These are phyloP conservation scores for Pycnonotus jocosus DNA, from an alignment of 2,113 vertebrate species.

Conservation along the genomic window DNA sequence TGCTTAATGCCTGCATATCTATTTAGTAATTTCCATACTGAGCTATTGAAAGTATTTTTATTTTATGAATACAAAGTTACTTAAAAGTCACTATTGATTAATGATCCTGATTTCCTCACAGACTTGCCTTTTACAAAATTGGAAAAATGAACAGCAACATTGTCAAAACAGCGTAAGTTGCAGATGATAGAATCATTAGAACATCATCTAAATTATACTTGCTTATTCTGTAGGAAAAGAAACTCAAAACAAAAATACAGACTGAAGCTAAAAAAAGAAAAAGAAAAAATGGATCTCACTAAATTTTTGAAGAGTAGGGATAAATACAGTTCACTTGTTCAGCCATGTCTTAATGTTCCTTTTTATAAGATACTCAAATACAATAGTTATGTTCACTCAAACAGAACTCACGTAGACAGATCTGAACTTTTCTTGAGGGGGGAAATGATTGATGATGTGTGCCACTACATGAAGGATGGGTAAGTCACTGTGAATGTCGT, in stretches of 20 bases:
- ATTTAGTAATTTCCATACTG: neutral
- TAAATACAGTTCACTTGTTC: neutral
- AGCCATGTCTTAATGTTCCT: neutral
- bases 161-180: neutral
- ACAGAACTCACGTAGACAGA: neutral
- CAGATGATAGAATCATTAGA: neutral
- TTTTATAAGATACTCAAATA: neutral
- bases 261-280: neutral
- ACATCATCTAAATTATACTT: neutral
- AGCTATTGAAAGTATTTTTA: neutral
- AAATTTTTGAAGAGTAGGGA: neutral
- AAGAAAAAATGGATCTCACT: neutral
- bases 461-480: neutral
- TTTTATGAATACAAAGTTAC: neutral
- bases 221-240: neutral
- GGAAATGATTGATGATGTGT: neutral
- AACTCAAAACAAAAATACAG: neutral
- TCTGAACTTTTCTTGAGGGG: neutral
- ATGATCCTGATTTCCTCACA: neutral
- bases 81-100: neutral
- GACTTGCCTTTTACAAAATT: neutral
- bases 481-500: neutral
- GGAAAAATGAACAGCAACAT: neutral
- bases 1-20: neutral
- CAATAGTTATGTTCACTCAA: neutral